Base-by-base conservation (phyloP, 1,140 invertebrate genomes). In the Drosophila sp. region DNA sequence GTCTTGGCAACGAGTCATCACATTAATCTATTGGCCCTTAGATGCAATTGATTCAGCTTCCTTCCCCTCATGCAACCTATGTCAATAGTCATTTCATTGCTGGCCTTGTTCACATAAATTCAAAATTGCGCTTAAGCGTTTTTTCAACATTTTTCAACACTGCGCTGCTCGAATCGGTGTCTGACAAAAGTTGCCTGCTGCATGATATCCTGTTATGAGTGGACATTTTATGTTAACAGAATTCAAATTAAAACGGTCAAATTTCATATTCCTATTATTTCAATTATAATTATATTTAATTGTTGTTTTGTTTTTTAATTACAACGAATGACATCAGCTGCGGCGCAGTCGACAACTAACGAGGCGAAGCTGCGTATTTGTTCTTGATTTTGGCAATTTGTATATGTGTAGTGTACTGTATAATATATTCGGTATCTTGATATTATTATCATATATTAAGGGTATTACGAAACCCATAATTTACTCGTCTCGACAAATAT, bases 301-400 rank as follows among this genome's bases (percentile, higher is more conserved):
- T 29, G 45, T 43, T 16, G 4, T 53, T 50, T 4, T 50, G 8
- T 16, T 50, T 50, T 7, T 29, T 38, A 27, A 25, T 48, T 21
- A 25, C 13, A 38, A 16, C 9, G 32, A 43, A 36, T 69, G 36
- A 69, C 65, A 69, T 69, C 65, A 61, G 18, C 36, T 21, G 21
- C 21, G 21, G 21, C 1, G 21, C 21, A 21, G 21, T 21, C 21
- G 4, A 21, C 65, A 61, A 16, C 36, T 36, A 43, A 58, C 21
- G 54, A 67, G 27, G 32, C 54, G 32, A 48, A 66, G 45, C 41
- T 32, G 2, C 7, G 5, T 41, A 14, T 43, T 43, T 43, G 16
- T 43, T 18, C 5, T 48, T 14, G 27, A 7, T 50, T 50, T 50
- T 21, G 9, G 43, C 7, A 14, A 38, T 58, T 45, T 34, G 11